phyloP scores from a whole-genome alignment of 2,888 invertebrate species.

The Chrysolina americana region DNA sequence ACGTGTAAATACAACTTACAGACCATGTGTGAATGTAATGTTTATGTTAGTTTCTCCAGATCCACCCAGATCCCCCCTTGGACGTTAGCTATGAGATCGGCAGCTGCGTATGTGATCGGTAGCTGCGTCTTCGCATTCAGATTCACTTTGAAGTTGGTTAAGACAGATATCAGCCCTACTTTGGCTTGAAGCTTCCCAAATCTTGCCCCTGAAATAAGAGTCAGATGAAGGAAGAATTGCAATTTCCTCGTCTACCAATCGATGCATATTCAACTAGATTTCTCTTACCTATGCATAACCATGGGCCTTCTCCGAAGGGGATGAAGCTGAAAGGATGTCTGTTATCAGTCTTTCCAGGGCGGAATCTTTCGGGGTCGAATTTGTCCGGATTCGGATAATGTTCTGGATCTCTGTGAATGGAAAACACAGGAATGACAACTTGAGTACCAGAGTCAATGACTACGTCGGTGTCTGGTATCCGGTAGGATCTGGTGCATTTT shows the following conservation, averaged over 20 bases:
- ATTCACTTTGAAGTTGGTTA: slow-evolving; percentile 54
- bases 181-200: slow-evolving; percentile 61
- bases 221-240: too few species aligned
- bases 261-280: too few species aligned
- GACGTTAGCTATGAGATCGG: slow-evolving; percentile 40
- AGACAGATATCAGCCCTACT: slow-evolving; percentile 53
- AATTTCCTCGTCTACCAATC: too few species aligned
- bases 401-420: slow-evolving; percentile 56
- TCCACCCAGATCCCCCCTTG: slow-evolving; percentile 54
- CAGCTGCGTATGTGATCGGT: slow-evolving; percentile 51
- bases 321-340: slow-evolving; percentile 66
- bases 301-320: slow-evolving; percentile 74
- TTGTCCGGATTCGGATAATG: slow-evolving; percentile 72
- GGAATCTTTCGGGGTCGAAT: slow-evolving; percentile 76
- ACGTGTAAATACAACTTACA: too few species aligned
- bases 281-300: slow-evolving; percentile 73
- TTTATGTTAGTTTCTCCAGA: slow-evolving; percentile 13
- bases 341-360: slow-evolving; percentile 70
- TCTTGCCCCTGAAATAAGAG: slow-evolving; percentile 52
- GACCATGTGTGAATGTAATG: too few species aligned
- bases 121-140: slow-evolving; percentile 53
- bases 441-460: slow-evolving; percentile 50
- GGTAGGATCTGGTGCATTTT: slow-evolving; percentile 53
- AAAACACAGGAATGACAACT: slow-evolving; percentile 50
- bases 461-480: slow-evolving; percentile 52